A percentile compares a stretch with the other conserved stretches of the same genome.
These are phyloP conservation scores for Ernsta delagoae DNA, from an alignment of 2,888 invertebrate genomes.

Conservation along the genomic window DNA sequence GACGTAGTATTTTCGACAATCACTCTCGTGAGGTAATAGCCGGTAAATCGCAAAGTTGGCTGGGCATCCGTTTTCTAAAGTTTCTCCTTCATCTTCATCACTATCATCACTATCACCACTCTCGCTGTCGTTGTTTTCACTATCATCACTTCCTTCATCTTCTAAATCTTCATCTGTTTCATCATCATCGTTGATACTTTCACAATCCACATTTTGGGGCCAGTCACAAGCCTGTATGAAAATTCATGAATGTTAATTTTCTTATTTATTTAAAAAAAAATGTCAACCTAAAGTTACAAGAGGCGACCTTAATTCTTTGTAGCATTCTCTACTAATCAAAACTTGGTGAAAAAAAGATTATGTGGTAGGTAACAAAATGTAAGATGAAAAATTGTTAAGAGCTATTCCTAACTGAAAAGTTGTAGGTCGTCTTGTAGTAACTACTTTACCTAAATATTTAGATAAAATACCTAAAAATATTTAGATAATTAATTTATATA, in stretches of 20 bases:
- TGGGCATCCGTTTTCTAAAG: slow-evolving; percentile 57
- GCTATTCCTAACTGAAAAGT: no score
- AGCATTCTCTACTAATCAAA: no score
- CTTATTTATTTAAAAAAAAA: no score
- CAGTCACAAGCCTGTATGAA: not conserved
- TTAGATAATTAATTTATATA: no score
- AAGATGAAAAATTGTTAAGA: no score
- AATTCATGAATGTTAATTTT: not conserved
- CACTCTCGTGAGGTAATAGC: slow-evolving; percentile 56
- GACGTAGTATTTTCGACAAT: slow-evolving; percentile 59
- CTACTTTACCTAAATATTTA: no score
- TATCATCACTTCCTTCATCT: not conserved
- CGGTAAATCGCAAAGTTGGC: slow-evolving; percentile 48
- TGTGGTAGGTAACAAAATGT: no score
- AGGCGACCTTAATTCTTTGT: no score
- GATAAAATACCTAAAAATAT: no score
- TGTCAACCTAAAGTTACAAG: no score
- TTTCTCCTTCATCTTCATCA: slow-evolving; percentile 6
- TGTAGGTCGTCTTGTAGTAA: no score
- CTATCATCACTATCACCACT: not conserved
- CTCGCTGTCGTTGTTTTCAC: not conserved
- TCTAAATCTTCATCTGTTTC: not conserved
- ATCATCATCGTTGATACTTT: not conserved
- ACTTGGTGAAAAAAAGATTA: no score
- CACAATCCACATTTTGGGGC: not conserved